A percentile compares a stretch with the other conserved stretches of the same genome.
Evolutionary conservation across 2,113 vertebrate genomes (phyloP).

Genomic region (Galbula dea): DNA sequence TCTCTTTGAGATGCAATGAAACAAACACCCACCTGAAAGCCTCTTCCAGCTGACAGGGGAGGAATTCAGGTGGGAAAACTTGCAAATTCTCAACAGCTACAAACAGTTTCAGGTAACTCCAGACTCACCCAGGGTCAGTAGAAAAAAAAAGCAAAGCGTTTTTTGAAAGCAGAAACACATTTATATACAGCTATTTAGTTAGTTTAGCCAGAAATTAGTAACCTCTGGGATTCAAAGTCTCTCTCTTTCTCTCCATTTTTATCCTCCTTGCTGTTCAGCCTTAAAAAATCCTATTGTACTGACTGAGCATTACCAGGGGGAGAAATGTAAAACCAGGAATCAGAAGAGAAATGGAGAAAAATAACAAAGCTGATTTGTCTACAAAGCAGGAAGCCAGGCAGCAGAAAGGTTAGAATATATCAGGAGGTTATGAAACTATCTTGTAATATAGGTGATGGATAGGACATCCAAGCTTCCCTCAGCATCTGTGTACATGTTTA

Average conservation of each 20-base stretch:
- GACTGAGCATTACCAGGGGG: neutral
- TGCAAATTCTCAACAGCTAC: conserved; percentile 64
- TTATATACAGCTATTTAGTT: conserved; percentile 42
- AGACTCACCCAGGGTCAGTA: conserved; percentile 57
- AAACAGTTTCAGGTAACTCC: conserved; percentile 74
- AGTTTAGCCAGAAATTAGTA: conserved; percentile 34
- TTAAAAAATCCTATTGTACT: neutral
- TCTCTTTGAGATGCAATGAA: conserved; percentile 76
- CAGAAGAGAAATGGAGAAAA: neutral
- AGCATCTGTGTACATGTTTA: fast-evolving
- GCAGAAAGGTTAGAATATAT: neutral
- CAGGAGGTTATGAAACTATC: neutral
- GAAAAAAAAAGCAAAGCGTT: conserved; percentile 7
- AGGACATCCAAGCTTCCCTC: neutral
- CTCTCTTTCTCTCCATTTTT: neutral
- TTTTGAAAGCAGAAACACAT: conserved; percentile 64
- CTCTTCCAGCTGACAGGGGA: conserved; percentile 53
- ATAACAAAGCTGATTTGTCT: conserved; percentile 8
- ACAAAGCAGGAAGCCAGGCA: neutral
- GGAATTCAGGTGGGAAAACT: conserved; percentile 75
- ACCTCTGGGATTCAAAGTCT: conserved; percentile 16
- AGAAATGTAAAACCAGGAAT: neutral
- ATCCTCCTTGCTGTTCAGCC: neutral
- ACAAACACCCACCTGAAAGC: conserved; percentile 71
- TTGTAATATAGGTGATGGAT: neutral